Percentiles rank a stretch among this genome's conserved stretches.
Conservation (phyloP, 1,140 invertebrate genomes). For the Olivierus martensii region DNA sequence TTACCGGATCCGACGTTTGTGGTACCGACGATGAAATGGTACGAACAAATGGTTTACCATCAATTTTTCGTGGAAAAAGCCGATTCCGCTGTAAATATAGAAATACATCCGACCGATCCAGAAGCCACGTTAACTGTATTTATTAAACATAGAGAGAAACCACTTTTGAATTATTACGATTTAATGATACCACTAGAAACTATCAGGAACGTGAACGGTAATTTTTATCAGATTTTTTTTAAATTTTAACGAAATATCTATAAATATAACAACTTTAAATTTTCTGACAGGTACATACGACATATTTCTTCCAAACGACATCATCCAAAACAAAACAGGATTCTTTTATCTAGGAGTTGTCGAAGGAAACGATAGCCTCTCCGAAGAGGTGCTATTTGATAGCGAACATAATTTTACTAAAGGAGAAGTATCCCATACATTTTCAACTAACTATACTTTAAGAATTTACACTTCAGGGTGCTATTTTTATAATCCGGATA, state of each 20-base stretch:
- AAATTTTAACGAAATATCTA: too few relatives aligned
- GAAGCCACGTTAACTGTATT: conserved; percentile 20
- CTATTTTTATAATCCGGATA: conserved; percentile 25
- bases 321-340: conserved; percentile 23
- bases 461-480: conserved; percentile 26
- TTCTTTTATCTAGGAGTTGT: conserved; percentile 25
- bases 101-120: conserved; percentile 21
- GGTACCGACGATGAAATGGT: conserved; percentile 19
- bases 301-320: conserved; percentile 20
- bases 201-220: conserved; percentile 17
- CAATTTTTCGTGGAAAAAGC: conserved; percentile 24
- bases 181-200: conserved; percentile 17
- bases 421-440: conserved; percentile 20
- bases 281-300: conserved; percentile 17
- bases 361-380: conserved; percentile 19
- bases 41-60: conserved; percentile 24
- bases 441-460: conserved; percentile 25
- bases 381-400: conserved; percentile 19
- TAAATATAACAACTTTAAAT: too few relatives aligned
- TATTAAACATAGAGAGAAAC: conserved; percentile 22
- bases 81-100: conserved; percentile 24
- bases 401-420: conserved; percentile 15
- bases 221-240: background rate
- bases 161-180: conserved; percentile 21
- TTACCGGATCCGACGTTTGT: conserved; percentile 20